Evolutionary conservation across 2,888 invertebrate species (phyloP), one percentile per base, ranked within the genome.

Genomic region (Rhaphigaster nebulosa): DNA sequence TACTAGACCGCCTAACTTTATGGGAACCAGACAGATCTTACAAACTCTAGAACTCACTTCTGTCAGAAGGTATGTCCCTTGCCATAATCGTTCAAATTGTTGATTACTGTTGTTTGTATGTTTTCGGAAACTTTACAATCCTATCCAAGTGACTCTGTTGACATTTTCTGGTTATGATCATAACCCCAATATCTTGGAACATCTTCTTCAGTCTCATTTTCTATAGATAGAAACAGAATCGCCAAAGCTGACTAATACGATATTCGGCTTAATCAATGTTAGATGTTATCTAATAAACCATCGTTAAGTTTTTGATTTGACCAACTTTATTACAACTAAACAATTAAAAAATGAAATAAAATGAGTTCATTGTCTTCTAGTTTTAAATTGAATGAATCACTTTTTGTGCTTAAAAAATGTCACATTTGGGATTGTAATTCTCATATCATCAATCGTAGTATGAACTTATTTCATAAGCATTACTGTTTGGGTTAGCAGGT

Each of bases 301-400:
- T n/a, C 13, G 1, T n/a, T 60, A 12, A n/a, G 1, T 12, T 54
- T 54, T 54, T 54, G 0, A 23, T 1, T 23, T 54, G 8, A 54
- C 13, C 23, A 54, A 23, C 23, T 23, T 23, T 23, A 8, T 23
- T 23, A 23, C 4, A 23, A 5, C 54, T 54, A 54, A 52, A 52
- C 12, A 52, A 2, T 54, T 23, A 5, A 23, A 52, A 52, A 52
- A 52, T 18, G 23, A 23, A 52, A 52, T 13, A 52, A 23, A 23
- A 54, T 54, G 54, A 23, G 54, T 20, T 54, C 20, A 23, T 23
- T 54, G 3, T 8, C 23, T 54, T 23, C 8, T 54, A 23, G 8
- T 23, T 60, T 56, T 60, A n/a, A 60, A 60, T n/a, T n/a, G 60
- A 60, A 60, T 60, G n/a, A n/a, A n/a, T 60, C n/a, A n/a, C n/a